These are phyloP conservation scores for Caenorhabditis sp. DNA, from an alignment of 2,888 invertebrate species.

Conservation along the genomic window DNA sequence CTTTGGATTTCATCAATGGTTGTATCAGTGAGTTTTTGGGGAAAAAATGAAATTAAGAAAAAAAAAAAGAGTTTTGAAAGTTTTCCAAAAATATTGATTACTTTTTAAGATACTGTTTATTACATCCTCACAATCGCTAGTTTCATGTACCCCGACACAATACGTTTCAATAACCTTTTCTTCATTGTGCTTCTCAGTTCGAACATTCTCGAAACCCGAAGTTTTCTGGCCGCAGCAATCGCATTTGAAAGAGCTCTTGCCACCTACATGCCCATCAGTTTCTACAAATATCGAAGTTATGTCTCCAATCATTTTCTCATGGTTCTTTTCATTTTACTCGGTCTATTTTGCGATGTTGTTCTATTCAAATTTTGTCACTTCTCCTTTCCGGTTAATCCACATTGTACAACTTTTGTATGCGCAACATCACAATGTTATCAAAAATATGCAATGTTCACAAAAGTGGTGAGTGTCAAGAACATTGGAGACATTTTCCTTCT, in stretches of 20 bases:
- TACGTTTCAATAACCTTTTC: neutral
- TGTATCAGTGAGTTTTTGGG: neutral
- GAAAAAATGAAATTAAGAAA: too few species aligned
- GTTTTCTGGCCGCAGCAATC: neutral
- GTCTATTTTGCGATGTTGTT: neutral
- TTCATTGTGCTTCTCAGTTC: neutral
- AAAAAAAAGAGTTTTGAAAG: too few species aligned
- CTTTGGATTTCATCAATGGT: neutral
- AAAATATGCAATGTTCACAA: neutral
- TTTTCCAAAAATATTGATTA: too few species aligned
- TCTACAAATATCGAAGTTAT: neutral
- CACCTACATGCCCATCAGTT: neutral
- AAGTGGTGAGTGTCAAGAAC: neutral
- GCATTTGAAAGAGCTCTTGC: conserved; percentile 13
- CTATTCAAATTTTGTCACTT: neutral
- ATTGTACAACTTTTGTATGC: neutral
- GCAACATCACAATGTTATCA: conserved; percentile 1
- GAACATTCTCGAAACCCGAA: neutral
- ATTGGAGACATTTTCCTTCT: neutral
- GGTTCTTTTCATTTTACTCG: neutral
- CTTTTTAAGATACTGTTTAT: neutral
- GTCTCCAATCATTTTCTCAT: neutral
- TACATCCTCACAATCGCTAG: neutral
- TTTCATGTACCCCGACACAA: neutral
- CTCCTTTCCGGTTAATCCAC: neutral